A percentile compares a stretch with the other conserved stretches of the same genome.
Conservation (phyloP, 2,888 invertebrate species). For the Lasioglossum zephyrum region DNA sequence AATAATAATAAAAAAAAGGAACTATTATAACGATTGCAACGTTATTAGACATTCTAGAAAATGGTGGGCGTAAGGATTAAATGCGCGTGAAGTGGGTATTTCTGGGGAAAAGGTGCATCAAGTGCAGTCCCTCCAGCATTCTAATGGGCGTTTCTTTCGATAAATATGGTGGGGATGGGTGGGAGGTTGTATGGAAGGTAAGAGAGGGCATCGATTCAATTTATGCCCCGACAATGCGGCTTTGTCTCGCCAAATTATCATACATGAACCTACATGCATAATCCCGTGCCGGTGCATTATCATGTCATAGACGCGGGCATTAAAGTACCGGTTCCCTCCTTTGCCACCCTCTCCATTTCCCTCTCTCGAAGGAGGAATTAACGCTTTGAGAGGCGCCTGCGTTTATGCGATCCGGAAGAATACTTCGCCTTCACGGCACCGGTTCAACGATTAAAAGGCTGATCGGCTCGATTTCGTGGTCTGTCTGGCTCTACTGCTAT, state of each 20-base stretch:
- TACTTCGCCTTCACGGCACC: constrained; percentile 37
- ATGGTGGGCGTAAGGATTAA: not conserved
- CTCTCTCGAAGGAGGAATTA: constrained; percentile 56
- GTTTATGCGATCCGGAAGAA: constrained; percentile 62
- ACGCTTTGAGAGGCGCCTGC: constrained; percentile 74
- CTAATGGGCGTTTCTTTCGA: constrained; percentile 66
- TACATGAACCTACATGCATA: constrained; percentile 79
- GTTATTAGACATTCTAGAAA: not conserved
- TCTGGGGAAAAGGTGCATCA: constrained; percentile 31
- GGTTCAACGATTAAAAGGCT: constrained; percentile 60
- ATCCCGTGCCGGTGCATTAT: constrained; percentile 73
- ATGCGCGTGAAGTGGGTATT: not conserved
- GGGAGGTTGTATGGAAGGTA: constrained; percentile 53
- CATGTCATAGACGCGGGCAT: constrained; percentile 79
- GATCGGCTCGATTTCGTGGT: constrained; percentile 50
- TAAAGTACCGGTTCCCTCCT: constrained; percentile 73
- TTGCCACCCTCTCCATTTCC: constrained; percentile 3
- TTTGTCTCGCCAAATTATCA: constrained; percentile 83
- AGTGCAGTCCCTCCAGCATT: constrained; percentile 41
- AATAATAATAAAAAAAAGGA: too few relatives aligned
- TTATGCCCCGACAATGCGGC: constrained; percentile 82
- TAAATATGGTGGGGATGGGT: constrained; percentile 66
- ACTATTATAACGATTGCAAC: not conserved
- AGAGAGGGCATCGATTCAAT: constrained; percentile 76
- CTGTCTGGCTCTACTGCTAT: constrained; percentile 33